Conservation (phyloP, 1,140 invertebrate species). For the Cylas formicarius region DNA sequence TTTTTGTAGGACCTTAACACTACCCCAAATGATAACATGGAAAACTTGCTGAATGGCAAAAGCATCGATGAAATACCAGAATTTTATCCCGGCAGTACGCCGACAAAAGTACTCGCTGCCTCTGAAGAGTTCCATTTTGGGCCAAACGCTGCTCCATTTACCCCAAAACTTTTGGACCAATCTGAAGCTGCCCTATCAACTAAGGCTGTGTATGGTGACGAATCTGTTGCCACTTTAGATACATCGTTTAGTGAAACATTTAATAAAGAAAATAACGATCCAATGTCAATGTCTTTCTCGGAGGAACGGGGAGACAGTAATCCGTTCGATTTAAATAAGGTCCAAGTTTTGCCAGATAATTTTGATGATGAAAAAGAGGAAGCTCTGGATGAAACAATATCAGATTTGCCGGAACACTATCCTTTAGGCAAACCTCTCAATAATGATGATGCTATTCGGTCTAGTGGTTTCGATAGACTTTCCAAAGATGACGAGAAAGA, state of each 20-base stretch:
- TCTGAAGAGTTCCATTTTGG: constrained; percentile 40
- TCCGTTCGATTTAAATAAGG: constrained; percentile 48
- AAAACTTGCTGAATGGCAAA: constrained; percentile 38
- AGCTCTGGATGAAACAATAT: constrained; percentile 28
- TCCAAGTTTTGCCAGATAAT: constrained; percentile 53
- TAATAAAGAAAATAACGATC: constrained; percentile 46
- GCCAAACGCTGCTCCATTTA: constrained; percentile 31
- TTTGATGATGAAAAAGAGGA: constrained; percentile 43
- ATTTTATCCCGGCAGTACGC: constrained; percentile 33
- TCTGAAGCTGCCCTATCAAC: constrained; percentile 46
- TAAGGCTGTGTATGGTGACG: constrained; percentile 47
- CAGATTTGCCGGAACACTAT: constrained; percentile 30
- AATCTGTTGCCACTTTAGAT: constrained; percentile 33
- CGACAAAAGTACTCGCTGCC: constrained; percentile 15
- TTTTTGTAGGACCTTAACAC: constrained; percentile 28
- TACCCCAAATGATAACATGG: constrained; percentile 32
- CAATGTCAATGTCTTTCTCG: constrained; percentile 63
- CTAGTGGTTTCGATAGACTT: constrained; percentile 31
- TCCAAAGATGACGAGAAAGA: constrained; percentile 32
- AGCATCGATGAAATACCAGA: constrained; percentile 39
- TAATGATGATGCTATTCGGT: constrained; percentile 27
- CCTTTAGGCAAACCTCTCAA: constrained; percentile 21
- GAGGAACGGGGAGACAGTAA: constrained; percentile 51
- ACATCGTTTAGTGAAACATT: constrained; percentile 24
- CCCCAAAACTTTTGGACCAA: constrained; percentile 41